Base-by-base conservation (phyloP, 1,140 invertebrate species). In the Linepithema humile region DNA sequence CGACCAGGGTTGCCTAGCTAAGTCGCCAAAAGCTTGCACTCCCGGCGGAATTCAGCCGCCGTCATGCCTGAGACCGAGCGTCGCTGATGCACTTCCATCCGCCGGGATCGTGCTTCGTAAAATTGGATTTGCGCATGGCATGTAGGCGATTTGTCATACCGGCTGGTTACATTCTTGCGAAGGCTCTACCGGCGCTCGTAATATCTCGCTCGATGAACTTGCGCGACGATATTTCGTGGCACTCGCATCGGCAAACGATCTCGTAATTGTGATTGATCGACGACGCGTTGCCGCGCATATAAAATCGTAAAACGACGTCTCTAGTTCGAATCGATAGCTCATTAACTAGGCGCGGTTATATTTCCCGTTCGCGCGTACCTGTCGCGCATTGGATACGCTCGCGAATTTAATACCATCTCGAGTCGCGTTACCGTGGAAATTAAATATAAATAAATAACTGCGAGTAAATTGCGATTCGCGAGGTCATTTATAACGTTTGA, bases 11-110 rank as follows among this genome's bases (percentile, higher is more conserved):
- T 74, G 85, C 80, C 87, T 83, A 38, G 75, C 83, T 88, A 88
- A 89, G 88, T 89, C 88, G 84, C 87, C 88, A 86, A 89, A 89
- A 89, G 84, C 88, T 89, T 73, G 55, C 78, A 55, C 57, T 89
- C 88, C 87, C 88, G n/a, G 60, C 55, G 88, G 88, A 89, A 89
- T 89, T 89, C 84, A 73, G 72, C 83, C 82, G 73, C 86, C 86
- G 86, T 88, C 70, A 88, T 88, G 73, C 67, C 59, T 50, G 48
- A 77, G 82, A 73, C 70, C 55, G 70, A 26, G 69, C 85, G 87
- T 86, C 59, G 69, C 69, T 55, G 88, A 88, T 89, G 88, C 88
- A 89, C 87, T 86, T 84, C 86, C 75, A 88, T 85, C 87, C 87
- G 53, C 20, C 70, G 87, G 84, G 87, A 88, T 89, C 87, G 84